These are phyloP conservation scores for Myiozetetes cayanensis DNA, from an alignment of 2,113 vertebrate species.

Conservation along the genomic window DNA sequence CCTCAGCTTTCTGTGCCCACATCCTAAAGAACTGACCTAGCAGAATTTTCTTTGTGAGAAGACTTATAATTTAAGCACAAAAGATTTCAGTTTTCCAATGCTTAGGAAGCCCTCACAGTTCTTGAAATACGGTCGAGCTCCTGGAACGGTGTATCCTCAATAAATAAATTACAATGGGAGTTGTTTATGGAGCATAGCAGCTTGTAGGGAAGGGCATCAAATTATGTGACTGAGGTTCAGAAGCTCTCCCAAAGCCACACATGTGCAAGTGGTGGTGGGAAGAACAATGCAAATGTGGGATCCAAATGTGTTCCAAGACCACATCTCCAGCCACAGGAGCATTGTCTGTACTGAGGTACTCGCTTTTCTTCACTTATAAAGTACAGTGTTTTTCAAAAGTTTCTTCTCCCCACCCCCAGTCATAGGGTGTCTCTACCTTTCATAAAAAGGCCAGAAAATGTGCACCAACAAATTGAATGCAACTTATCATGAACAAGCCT, in stretches of 20 bases:
- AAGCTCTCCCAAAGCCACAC: neutral
- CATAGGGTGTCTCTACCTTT: neutral
- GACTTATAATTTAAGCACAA: neutral
- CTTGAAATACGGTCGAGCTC: neutral
- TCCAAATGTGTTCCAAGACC: neutral
- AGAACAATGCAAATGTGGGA: neutral
- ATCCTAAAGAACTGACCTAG: neutral
- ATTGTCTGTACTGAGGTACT: neutral
- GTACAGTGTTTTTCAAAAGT: neutral
- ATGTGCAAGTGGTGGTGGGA: fast-evolving
- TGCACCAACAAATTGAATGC: neutral
- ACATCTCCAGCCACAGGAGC: neutral
- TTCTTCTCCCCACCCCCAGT: no score
- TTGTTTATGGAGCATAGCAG: neutral
- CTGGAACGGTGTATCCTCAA: neutral
- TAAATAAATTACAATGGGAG: fast-evolving
- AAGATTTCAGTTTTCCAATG: neutral
- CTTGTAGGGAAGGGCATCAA: neutral
- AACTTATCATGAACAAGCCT: neutral
- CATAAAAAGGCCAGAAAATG: neutral
- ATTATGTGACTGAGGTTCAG: neutral
- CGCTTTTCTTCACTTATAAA: neutral
- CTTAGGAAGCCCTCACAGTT: neutral
- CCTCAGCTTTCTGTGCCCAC: fast-evolving
- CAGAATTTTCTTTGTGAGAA: neutral